phyloP scores from a whole-genome alignment of 2,797 vertebrate species.

The Siniperca scherzeri region DNA sequence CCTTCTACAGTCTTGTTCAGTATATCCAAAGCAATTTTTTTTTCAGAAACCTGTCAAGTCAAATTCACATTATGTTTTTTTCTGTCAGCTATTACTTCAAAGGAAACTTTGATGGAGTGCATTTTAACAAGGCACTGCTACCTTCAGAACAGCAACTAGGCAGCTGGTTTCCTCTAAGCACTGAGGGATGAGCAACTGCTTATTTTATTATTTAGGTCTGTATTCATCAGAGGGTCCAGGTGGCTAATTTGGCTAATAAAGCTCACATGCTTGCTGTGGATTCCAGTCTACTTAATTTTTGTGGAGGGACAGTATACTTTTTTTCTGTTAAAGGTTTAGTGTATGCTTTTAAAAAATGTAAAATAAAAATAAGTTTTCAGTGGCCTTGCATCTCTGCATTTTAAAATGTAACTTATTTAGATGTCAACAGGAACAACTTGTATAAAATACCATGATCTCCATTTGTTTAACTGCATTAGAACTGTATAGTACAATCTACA shows the following conservation, averaged over 20 bases:
- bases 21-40: constrained; percentile 66
- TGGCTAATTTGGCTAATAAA: constrained; percentile 55
- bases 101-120: constrained; percentile 78
- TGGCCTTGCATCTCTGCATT: not conserved
- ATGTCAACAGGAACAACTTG: not conserved
- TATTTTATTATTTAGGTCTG: constrained; percentile 50
- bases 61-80: constrained; percentile 72
- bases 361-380: not conserved
- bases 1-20: constrained; percentile 40
- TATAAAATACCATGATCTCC: not conserved
- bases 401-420: not conserved
- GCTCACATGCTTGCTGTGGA: not conserved
- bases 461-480: not conserved
- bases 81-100: constrained; percentile 79
- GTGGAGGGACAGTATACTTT: not conserved
- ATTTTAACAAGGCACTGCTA: constrained; percentile 76
- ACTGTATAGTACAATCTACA: not conserved
- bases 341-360: not conserved
- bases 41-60: constrained; percentile 64
- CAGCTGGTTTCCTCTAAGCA: constrained; percentile 59
- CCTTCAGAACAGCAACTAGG: constrained; percentile 57
- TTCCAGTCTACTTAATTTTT: not conserved
- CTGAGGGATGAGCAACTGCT: constrained; percentile 51
- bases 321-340: not conserved
- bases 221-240: constrained; percentile 41